These are phyloP conservation scores for Condylostylus longicornis DNA, from an alignment of 1,140 invertebrate genomes.

Conservation along the genomic window DNA sequence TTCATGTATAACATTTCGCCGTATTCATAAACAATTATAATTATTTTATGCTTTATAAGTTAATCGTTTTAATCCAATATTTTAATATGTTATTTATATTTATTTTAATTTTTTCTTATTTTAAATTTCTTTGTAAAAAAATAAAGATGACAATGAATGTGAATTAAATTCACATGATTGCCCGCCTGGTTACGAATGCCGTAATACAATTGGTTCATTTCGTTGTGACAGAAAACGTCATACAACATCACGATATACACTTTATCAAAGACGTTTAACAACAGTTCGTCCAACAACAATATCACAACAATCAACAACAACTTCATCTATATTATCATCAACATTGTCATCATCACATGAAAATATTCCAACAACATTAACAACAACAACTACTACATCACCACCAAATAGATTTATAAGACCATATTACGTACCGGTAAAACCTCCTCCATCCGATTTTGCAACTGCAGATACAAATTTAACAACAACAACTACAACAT, in stretches of 20 bases:
- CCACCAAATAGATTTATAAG: slow-evolving; percentile 8
- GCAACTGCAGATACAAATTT: not conserved
- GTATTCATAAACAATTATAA: too few species aligned
- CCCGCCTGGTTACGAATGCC: slow-evolving; percentile 59
- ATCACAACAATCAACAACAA: not conserved
- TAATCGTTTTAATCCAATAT: too few species aligned
- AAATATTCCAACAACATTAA: not conserved
- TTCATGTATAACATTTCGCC: too few species aligned
- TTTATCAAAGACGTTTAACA: not conserved
- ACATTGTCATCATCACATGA: not conserved
- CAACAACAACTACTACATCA: slow-evolving; percentile 13
- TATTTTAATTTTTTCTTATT: not conserved
- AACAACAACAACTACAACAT: slow-evolving; percentile 8
- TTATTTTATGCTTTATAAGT: too few species aligned
- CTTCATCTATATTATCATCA: not conserved
- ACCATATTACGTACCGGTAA: too few species aligned
- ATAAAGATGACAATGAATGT: slow-evolving; percentile 90
- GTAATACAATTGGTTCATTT: slow-evolving; percentile 48
- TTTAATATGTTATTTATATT: too few species aligned
- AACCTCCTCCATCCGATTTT: too few species aligned
- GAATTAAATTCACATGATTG: slow-evolving; percentile 67
- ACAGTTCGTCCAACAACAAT: not conserved
- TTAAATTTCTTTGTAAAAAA: slow-evolving; percentile 6
- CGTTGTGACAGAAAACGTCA: slow-evolving; percentile 18
- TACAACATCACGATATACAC: not conserved